Conservation (phyloP, 2,113 vertebrate species). For the Pollachius pollachius region DNA sequence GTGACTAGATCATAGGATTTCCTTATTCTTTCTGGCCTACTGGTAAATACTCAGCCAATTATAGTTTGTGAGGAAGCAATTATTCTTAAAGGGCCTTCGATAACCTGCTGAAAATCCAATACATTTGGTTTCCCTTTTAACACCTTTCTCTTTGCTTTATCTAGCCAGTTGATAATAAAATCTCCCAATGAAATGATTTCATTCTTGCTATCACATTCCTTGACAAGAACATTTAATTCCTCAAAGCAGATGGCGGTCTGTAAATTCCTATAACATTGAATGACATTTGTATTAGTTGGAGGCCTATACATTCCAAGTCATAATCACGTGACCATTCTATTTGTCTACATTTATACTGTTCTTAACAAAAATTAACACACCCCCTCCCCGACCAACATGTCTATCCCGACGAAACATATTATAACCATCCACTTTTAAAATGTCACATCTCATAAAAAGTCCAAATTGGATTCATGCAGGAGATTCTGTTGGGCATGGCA, state of each 20-base stretch:
- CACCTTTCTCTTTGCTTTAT: not conserved
- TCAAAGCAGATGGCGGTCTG: conserved; percentile 9
- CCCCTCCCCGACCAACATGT: not conserved
- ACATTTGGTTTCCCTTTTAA: not conserved
- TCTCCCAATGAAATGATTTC: not conserved
- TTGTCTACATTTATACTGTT: not conserved
- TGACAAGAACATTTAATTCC: not conserved
- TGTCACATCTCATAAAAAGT: no score
- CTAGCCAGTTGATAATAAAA: not conserved
- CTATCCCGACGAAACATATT: conserved; percentile 15
- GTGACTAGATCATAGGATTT: not conserved
- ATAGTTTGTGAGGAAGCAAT: not conserved
- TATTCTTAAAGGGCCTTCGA: not conserved
- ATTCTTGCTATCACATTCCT: not conserved
- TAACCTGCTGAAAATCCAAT: not conserved
- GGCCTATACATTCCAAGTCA: not conserved
- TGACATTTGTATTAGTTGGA: not conserved
- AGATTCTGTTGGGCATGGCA: not conserved
- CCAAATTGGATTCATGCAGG: not conserved
- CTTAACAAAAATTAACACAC: no score
- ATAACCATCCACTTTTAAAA: not conserved
- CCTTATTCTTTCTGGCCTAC: not conserved
- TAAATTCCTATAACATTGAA: conserved; percentile 2
- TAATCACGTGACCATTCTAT: not conserved
- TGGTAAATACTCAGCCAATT: not conserved